These are phyloP conservation scores for Onychorhynchus coronatus DNA, from an alignment of 2,113 vertebrate genomes.

Conservation along the genomic window DNA sequence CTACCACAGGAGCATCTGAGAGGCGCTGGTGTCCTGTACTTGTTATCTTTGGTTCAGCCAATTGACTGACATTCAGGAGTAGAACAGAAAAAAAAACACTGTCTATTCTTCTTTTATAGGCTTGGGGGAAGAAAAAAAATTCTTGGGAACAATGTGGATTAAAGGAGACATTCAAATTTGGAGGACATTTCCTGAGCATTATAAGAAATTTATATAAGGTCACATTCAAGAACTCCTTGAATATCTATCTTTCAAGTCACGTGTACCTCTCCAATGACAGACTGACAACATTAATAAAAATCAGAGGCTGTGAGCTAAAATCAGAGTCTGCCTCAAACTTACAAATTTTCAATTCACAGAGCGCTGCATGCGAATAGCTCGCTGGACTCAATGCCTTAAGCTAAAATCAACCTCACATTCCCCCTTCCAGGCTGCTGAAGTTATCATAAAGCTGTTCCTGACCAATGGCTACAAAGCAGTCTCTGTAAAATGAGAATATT, in stretches of 20 bases:
- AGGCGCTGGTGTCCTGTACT: not conserved
- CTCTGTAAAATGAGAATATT: slow-evolving; percentile 45
- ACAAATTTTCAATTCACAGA: not conserved
- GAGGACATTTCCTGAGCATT: slow-evolving; percentile 12
- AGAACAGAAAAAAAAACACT: not conserved
- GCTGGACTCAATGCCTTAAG: not conserved
- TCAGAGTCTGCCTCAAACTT: not conserved
- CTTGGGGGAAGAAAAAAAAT: not conserved
- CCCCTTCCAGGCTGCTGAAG: not conserved
- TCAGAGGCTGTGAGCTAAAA: slow-evolving; percentile 13
- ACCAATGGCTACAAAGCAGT: not conserved
- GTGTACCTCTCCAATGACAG: not conserved
- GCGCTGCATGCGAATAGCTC: accelerated
- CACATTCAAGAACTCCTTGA: slow-evolving; percentile 1
- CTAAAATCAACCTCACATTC: not conserved
- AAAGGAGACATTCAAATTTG: slow-evolving; percentile 24
- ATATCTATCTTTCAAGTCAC: not conserved
- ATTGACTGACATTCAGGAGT: not conserved
- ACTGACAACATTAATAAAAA: slow-evolving; percentile 45
- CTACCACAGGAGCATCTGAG: not conserved
- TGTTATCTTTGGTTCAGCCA: not conserved
- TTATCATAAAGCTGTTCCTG: slow-evolving; percentile 10
- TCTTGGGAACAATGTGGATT: not conserved
- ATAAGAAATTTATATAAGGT: slow-evolving; percentile 30
- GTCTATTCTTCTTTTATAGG: not conserved